These are phyloP conservation scores for Ispidina picta DNA, from an alignment of 2,797 vertebrate genomes.

Conservation along the genomic window DNA sequence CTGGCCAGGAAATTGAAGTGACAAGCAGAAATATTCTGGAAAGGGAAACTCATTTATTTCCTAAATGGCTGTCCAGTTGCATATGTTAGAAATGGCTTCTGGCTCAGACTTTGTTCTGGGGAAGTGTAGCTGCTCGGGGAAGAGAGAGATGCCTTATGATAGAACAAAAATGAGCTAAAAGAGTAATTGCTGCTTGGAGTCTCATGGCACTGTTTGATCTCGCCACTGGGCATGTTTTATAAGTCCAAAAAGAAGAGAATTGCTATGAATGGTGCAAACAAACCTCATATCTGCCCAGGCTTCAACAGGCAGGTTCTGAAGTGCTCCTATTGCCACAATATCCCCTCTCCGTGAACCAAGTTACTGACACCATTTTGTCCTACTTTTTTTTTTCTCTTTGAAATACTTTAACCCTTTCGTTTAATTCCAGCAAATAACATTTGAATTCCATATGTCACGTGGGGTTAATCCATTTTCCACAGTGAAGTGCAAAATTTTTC, in stretches of 20 bases:
- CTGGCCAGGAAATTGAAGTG: background rate
- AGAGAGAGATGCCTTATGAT: background rate
- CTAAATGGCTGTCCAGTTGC: background rate
- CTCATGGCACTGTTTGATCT: background rate
- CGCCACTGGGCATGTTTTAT: background rate
- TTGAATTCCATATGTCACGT: background rate
- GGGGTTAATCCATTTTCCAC: slow-evolving; percentile 70
- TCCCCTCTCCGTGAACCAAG: background rate
- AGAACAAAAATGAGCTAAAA: background rate
- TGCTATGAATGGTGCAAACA: background rate
- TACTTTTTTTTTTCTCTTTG: background rate
- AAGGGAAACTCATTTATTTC: background rate
- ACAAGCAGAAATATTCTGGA: background rate
- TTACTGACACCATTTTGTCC: background rate
- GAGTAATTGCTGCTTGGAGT: background rate
- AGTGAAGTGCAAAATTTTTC: slow-evolving; percentile 21
- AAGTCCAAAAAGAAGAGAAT: background rate
- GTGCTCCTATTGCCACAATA: background rate
- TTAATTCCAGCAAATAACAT: slow-evolving; percentile 13
- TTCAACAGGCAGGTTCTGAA: background rate
- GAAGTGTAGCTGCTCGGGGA: background rate
- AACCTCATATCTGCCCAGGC: background rate
- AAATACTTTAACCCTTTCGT: slow-evolving; percentile 58
- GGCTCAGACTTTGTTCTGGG: background rate
- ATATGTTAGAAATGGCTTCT: background rate